Conservation (phyloP, 2,888 invertebrate species). For the Andrena minutula region DNA sequence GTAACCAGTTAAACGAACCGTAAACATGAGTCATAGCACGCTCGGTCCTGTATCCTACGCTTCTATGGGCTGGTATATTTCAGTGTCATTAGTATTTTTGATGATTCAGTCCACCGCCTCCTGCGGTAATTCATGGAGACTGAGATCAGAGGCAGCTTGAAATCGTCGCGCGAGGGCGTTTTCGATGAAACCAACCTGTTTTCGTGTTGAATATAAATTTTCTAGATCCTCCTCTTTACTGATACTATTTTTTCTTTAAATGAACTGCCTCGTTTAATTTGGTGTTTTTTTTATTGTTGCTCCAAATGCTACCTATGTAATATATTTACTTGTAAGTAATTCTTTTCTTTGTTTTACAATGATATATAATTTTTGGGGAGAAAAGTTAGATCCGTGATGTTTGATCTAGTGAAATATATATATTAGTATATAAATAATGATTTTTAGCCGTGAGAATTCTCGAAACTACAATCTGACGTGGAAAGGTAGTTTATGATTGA, state of each 20-base stretch:
- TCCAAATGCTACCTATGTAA: neutral
- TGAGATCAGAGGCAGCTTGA: neutral
- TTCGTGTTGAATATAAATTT: neutral
- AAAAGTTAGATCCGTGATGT: too few relatives aligned
- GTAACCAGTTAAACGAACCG: conserved; percentile 62
- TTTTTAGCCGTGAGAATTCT: neutral
- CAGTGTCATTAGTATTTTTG: conserved; percentile 52
- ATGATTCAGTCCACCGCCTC: conserved; percentile 50
- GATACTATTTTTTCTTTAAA: neutral
- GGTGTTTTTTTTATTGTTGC: neutral
- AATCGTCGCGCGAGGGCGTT: conserved; percentile 12
- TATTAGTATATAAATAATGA: neutral
- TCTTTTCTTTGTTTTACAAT: neutral
- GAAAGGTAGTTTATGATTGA: neutral
- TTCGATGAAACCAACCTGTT: conserved; percentile 25
- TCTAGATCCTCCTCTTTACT: neutral
- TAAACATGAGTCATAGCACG: conserved; percentile 53
- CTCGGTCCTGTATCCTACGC: conserved; percentile 44
- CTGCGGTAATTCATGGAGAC: conserved; percentile 18
- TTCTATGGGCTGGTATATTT: conserved; percentile 33
- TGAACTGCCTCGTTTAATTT: neutral
- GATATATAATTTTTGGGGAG: too few relatives aligned
- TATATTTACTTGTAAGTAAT: neutral
- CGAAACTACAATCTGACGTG: neutral
- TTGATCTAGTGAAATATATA: neutral